Evolutionary conservation across 2,113 vertebrate genomes (phyloP).

Genomic region (Pseudorasbora parva): DNA sequence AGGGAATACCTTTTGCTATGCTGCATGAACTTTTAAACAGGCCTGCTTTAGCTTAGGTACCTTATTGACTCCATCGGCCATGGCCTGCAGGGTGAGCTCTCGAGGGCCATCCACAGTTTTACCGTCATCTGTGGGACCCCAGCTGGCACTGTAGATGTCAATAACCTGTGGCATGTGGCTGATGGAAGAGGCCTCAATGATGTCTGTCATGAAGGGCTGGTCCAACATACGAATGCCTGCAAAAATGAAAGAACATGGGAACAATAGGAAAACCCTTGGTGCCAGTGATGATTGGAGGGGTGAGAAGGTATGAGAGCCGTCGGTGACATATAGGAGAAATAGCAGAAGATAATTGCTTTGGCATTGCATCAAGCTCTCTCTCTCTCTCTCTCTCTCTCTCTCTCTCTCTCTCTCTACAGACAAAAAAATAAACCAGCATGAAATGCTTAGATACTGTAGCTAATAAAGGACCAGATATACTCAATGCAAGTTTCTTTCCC

Average conservation of each 20-base stretch:
- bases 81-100: conserved; percentile 95
- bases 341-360: too few relatives aligned
- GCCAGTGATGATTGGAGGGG: neutral
- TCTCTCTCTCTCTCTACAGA: too few relatives aligned
- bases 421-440: too few relatives aligned
- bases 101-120: conserved; percentile 99
- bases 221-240: conserved; percentile 97
- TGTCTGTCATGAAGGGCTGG: conserved; percentile 98
- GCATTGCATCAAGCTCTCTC: neutral
- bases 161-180: conserved; percentile 98
- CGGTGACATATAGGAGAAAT: too few relatives aligned
- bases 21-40: neutral
- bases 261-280: neutral
- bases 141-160: conserved; percentile 98
- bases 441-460: too few relatives aligned
- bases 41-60: conserved; percentile 66
- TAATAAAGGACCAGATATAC: too few relatives aligned
- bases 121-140: conserved; percentile 97
- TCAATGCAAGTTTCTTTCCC: too few relatives aligned
- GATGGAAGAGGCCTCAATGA: conserved; percentile 98
- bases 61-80: conserved; percentile 99
- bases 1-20: neutral
- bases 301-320: neutral
- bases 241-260: neutral
- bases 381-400: too few relatives aligned